Evolutionary conservation across 2,888 invertebrate species (phyloP).

Genomic region (Sarcophaga variegata): DNA sequence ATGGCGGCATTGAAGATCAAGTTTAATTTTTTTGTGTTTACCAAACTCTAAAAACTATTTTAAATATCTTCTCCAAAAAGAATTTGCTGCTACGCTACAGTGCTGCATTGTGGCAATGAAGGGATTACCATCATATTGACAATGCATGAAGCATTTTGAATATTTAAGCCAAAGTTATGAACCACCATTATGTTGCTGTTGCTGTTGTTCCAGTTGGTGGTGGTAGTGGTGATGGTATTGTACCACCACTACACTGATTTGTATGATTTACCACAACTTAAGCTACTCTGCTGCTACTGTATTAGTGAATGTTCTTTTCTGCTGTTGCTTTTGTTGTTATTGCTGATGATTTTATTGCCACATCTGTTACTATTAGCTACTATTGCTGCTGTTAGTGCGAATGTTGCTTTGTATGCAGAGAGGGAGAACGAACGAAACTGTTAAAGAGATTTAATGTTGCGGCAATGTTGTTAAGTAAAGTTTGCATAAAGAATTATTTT

Average conservation of each 20-base stretch:
- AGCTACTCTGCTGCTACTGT: slow-evolving; percentile 25
- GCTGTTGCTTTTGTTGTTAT: background rate
- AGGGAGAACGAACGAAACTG: slow-evolving; percentile 28
- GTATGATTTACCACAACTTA: slow-evolving; percentile 14
- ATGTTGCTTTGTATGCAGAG: background rate
- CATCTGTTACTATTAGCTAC: background rate
- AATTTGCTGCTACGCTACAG: too few relatives aligned
- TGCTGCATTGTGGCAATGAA: background rate
- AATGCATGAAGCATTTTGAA: slow-evolving; percentile 6
- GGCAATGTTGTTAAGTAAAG: slow-evolving; percentile 59
- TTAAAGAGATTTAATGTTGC: slow-evolving; percentile 64
- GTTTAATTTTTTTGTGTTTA: too few relatives aligned
- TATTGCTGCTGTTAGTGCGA: slow-evolving; percentile 10
- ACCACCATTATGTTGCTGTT: background rate
- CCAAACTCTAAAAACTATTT: too few relatives aligned
- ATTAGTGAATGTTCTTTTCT: slow-evolving; percentile 1
- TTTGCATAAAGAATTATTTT: slow-evolving; percentile 54
- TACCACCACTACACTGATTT: background rate
- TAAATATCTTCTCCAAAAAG: too few relatives aligned
- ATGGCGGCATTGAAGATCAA: too few relatives aligned
- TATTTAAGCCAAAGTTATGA: too few relatives aligned
- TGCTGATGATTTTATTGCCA: background rate
- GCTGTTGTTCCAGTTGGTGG: background rate
- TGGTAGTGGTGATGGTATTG: too few relatives aligned
- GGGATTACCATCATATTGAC: slow-evolving; percentile 46